Evolutionary conservation across 2,888 invertebrate genomes (phyloP).

Genomic region (Hydriomena furcata): DNA sequence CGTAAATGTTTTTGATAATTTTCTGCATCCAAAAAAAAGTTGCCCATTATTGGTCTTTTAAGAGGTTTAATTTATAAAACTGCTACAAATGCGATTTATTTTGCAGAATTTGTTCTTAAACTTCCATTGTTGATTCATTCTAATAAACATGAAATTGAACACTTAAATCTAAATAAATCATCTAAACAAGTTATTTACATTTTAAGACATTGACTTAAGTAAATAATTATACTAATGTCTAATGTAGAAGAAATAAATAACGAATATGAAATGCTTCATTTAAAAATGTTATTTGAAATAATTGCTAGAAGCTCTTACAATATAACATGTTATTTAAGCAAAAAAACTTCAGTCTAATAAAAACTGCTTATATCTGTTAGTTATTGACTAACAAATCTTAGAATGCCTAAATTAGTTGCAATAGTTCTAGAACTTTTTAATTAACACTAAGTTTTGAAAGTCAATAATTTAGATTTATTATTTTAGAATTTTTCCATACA

Average conservation of each 20-base stretch:
- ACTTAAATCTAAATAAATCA: conserved; percentile 79
- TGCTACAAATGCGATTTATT: conserved; percentile 57
- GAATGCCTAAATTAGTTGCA: conserved; percentile 11
- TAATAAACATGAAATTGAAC: conserved; percentile 78
- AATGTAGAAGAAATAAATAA: conserved; percentile 80
- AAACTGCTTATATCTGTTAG: conserved; percentile 60
- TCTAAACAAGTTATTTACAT: conserved; percentile 81
- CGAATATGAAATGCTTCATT: conserved; percentile 81
- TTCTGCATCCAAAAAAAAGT: conserved; percentile 49
- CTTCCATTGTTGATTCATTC: conserved; percentile 68
- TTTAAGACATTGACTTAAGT: conserved; percentile 69
- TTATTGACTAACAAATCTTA: conserved; percentile 69
- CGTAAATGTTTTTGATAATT: conserved; percentile 54
- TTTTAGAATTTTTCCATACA: conserved; percentile 64
- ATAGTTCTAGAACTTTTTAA: conserved; percentile 4
- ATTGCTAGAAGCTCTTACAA: conserved; percentile 69
- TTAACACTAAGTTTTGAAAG: conserved; percentile 59
- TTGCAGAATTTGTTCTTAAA: conserved; percentile 48
- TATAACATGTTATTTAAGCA: conserved; percentile 65
- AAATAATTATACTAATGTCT: conserved; percentile 79
- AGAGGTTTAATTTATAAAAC: conserved; percentile 63
- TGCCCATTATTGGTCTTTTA: conserved; percentile 72
- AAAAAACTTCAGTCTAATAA: conserved; percentile 76
- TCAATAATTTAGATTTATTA: conserved; percentile 74
- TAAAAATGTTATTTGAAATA: conserved; percentile 72